Conservation (phyloP, 2,888 invertebrate genomes). For the Meiosimyza decipiens region DNA sequence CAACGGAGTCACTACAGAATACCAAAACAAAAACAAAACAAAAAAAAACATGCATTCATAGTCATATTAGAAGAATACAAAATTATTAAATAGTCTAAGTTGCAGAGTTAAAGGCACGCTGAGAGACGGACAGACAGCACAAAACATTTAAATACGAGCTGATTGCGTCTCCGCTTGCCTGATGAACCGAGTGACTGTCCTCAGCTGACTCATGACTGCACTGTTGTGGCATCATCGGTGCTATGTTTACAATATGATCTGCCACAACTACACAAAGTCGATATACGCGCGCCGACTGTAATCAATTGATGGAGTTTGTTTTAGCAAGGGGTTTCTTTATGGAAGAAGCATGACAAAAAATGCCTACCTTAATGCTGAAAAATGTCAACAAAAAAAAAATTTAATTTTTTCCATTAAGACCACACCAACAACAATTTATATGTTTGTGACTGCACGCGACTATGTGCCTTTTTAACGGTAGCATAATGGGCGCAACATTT, state of each 20-base stretch:
- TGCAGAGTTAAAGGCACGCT: too few species aligned
- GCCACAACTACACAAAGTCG: neutral
- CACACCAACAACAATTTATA: too few species aligned
- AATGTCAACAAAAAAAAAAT: too few species aligned
- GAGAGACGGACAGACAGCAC: too few species aligned
- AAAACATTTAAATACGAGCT: neutral
- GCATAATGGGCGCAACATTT: neutral
- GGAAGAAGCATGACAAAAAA: too few species aligned
- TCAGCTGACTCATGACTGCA: constrained; percentile 22
- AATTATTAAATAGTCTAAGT: too few species aligned
- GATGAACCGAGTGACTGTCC: neutral
- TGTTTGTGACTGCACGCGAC: too few species aligned
- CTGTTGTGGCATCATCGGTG: constrained; percentile 24
- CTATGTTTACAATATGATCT: constrained; percentile 18
- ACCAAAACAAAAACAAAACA: constrained; percentile 2
- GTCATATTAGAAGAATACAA: neutral
- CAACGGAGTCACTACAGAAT: constrained; percentile 20
- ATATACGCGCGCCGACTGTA: neutral
- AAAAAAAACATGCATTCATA: constrained; percentile 14
- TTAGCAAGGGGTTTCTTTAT: too few species aligned
- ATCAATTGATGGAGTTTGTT: neutral
- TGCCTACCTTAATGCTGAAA: too few species aligned
- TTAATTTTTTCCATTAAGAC: too few species aligned
- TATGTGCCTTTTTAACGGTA: neutral
- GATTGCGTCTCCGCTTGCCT: neutral